A percentile compares a stretch with the other conserved stretches of the same genome.
Conservation (phyloP, 37 sponge, comb jelly and placozoan genomes). For the Halisarca cf. caerulea region DNA sequence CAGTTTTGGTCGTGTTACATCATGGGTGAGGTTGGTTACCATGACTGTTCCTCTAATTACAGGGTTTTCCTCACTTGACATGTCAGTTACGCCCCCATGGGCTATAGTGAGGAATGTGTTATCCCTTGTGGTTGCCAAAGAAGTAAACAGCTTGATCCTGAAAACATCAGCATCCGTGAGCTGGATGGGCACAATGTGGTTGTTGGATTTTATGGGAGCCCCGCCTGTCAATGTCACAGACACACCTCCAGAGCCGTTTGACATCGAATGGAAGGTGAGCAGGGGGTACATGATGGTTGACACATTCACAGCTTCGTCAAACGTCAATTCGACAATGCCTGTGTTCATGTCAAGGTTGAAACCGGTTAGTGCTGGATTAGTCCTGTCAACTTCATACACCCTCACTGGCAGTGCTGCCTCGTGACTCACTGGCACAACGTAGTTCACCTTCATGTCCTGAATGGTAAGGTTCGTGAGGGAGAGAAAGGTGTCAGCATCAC, state of each 20-base stretch:
- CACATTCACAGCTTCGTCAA: conserved; percentile 83
- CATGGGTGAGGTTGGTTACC: conserved; percentile 40
- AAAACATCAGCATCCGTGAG: conserved; percentile 55
- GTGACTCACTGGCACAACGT: conserved; percentile 19
- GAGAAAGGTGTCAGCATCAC: conserved; percentile 35
- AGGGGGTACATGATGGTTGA: conserved; percentile 17
- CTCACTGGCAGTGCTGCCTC: conserved; percentile 50
- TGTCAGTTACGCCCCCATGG: conserved; percentile 54
- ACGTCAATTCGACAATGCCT: conserved; percentile 63
- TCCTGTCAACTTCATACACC: conserved; percentile 56
- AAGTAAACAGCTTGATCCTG: conserved; percentile 65
- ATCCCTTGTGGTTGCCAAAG: conserved; percentile 49
- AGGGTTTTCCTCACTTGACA: conserved; percentile 44
- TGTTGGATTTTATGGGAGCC: conserved; percentile 49
- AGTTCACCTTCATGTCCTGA: conserved; percentile 82
- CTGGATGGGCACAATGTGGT: conserved; percentile 50
- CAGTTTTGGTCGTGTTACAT: conserved; percentile 58
- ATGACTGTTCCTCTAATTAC: conserved; percentile 41
- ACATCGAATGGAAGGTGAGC: conserved; percentile 50
- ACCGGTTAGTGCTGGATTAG: conserved; percentile 37
- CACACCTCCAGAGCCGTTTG: not conserved
- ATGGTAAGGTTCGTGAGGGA: conserved; percentile 63
- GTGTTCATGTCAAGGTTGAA: conserved; percentile 78
- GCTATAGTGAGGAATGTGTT: conserved; percentile 73
- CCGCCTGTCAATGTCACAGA: conserved; percentile 37